Evolutionary conservation across 1,140 invertebrate genomes (phyloP), one percentile per base, ranked within the genome.

Genomic region (Microplitis demolitor): DNA sequence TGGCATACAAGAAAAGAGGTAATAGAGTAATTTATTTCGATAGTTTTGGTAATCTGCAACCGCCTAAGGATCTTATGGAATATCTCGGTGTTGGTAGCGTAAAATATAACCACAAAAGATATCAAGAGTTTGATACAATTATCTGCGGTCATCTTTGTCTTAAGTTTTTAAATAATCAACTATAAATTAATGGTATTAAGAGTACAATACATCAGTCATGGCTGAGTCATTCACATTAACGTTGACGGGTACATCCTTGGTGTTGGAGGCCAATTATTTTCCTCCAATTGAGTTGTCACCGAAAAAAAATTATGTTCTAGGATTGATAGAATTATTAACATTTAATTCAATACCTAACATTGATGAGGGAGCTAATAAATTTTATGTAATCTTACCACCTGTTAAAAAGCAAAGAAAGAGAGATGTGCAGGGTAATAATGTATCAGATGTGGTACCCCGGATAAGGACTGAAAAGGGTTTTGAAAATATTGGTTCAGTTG

Each of bases 331-430:
- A 71, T 78, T 84, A 72, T 56, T 82, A 67, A 81, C 77, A 53
- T 83, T 81, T 63, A 79, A 85, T 77, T 80, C 80, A 13, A 83
- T 84, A n/a, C 80, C 78, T 9, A 83, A 83, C 75, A 77, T 83
- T 39, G 73, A 78, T 75, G 31, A 64, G 34, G 62, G 74, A 33
- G 78, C 79, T 56, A 83, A 84, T 79, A 74, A 81, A 72, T 83
- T 84, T 78, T 76, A 83, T 73, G 39, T 67, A 62, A 62, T n/a
- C 13, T 13, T 14, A 14, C n/a, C 5, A 56, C 16, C 5, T 13
- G 13, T 56, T 5, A 16, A 56, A 56, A 24, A 56, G 16, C n/a
- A 56, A 16, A 16, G 33, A 81, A 82, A 77, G 66, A 79, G 66
- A 80, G 81, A 76, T 76, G 80, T 13, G 53, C 5, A 70, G 39